Base-by-base conservation (phyloP, 2,113 vertebrate genomes). In the Pardalotus punctatus region DNA sequence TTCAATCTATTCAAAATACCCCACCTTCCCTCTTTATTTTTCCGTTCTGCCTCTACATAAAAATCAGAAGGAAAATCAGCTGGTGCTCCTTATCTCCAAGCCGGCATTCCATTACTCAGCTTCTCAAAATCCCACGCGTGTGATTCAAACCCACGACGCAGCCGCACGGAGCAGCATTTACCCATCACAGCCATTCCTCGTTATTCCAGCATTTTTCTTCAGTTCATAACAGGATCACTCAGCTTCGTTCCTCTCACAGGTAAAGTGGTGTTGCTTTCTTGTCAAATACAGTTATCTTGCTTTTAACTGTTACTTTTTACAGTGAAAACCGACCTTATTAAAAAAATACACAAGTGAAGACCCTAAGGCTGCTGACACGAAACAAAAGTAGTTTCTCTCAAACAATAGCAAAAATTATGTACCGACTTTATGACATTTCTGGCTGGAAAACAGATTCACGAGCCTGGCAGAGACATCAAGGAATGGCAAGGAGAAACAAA, bases 261-360 rank as follows among this genome's bases (percentile, higher is more conserved):
- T 57, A 21, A 72, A 72, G 29, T 15, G 16, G 8, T 24, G 74
- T 53, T 48, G 28, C 24, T 79, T 81, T 38, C 40, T 11, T 72
- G 21, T 16, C 64, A 90, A 74, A 90, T 23, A 36, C 3, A 60
- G 4, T 23, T 7, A 38, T 33, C 22, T 50, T 79, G 14, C 23
- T 71, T 87, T 83, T 61, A 77, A 48, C n/a, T 38, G 3, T n/a
- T 70, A 10, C 12, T 11, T 91, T 82, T 58, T 36, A 33, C 40
- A 25, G 14, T 22, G 16, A 93, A 82, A 57, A 50, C 2, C 12
- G 23, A 42, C 16, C 11, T 72, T 51, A n/a, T 40, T 58, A 22
- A 33, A 66, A 24, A 38, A 11, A 6, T 1, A 2, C 14, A 57
- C 33, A 11, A 16, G 2, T 1, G 2, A 50, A 54, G 42, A 53